phyloP scores from a whole-genome alignment of 2,888 invertebrate genomes.

The Acanthosepion esculentum region DNA sequence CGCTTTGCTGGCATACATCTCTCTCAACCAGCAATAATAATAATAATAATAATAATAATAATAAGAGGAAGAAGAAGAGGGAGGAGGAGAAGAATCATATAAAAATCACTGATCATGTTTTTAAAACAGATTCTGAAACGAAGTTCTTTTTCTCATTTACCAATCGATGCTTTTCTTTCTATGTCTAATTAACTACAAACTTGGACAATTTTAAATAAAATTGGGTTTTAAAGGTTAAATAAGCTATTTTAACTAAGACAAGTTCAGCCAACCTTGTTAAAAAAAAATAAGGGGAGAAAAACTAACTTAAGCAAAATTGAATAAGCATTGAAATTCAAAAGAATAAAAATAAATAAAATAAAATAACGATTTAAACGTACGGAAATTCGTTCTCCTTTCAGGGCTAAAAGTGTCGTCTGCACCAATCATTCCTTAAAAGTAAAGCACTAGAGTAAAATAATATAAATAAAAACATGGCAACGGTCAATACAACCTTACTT shows the following conservation, averaged over 20 bases:
- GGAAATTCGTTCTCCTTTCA: not conserved
- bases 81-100: too few species aligned
- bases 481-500: conserved; percentile 16
- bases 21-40: too few species aligned
- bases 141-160: not conserved
- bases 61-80: too few species aligned
- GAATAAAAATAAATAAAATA: not conserved
- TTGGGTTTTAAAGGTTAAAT: not conserved
- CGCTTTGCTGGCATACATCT: too few species aligned
- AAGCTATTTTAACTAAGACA: not conserved
- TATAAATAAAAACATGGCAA: not conserved
- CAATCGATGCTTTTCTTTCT: not conserved
- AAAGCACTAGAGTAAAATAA: not conserved
- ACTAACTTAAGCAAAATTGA: not conserved
- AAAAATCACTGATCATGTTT: too few species aligned
- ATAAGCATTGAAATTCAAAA: too few species aligned
- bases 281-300: not conserved
- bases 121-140: too few species aligned
- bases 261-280: not conserved
- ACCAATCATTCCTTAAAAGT: conserved; percentile 16
- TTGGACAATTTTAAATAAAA: not conserved
- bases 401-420: conserved; percentile 21
- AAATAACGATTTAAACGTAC: not conserved
- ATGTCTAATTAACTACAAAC: not conserved
- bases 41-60: too few species aligned